Evolutionary conservation across 2,113 vertebrate genomes (phyloP).

Genomic region (Forbesichthys papilliferus): DNA sequence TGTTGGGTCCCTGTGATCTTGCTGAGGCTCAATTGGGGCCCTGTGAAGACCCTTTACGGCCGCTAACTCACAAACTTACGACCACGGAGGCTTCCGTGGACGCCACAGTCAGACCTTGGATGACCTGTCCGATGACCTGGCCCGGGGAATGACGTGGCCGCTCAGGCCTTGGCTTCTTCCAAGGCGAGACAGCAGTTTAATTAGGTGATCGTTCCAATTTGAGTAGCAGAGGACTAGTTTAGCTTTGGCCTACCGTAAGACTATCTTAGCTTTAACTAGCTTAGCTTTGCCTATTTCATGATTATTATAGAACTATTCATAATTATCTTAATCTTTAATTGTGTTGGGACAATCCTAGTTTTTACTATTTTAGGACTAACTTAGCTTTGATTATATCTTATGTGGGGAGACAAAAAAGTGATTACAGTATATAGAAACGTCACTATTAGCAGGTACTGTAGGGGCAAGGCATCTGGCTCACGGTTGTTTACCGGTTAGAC

Average conservation of each 20-base stretch:
- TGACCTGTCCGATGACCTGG: conserved; percentile 23
- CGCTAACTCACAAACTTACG: conserved; percentile 56
- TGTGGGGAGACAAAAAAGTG: not conserved
- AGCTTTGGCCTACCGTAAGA: too few species aligned
- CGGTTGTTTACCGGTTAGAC: too few species aligned
- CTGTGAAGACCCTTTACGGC: conserved; percentile 52
- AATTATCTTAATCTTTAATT: too few species aligned
- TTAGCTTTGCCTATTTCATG: too few species aligned
- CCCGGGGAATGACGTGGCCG: conserved; percentile 37
- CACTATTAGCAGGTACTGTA: not conserved
- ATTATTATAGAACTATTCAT: too few species aligned
- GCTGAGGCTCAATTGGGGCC: conserved; percentile 41
- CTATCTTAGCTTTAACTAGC: too few species aligned
- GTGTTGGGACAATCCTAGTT: too few species aligned
- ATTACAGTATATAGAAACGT: not conserved
- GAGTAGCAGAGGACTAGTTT: not conserved
- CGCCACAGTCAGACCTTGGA: conserved; percentile 21
- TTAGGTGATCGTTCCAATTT: conserved; percentile 16
- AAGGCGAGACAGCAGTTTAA: conserved; percentile 21
- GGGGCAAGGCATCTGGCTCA: not conserved
- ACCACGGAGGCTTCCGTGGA: conserved; percentile 38
- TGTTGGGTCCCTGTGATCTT: conserved; percentile 57
- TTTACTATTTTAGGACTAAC: too few species aligned
- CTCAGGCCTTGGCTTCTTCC: conserved; percentile 15
- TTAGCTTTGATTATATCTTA: too few species aligned